These are phyloP conservation scores for Laticauda laticaudata DNA, from an alignment of 2,113 vertebrate genomes.

Conservation along the genomic window DNA sequence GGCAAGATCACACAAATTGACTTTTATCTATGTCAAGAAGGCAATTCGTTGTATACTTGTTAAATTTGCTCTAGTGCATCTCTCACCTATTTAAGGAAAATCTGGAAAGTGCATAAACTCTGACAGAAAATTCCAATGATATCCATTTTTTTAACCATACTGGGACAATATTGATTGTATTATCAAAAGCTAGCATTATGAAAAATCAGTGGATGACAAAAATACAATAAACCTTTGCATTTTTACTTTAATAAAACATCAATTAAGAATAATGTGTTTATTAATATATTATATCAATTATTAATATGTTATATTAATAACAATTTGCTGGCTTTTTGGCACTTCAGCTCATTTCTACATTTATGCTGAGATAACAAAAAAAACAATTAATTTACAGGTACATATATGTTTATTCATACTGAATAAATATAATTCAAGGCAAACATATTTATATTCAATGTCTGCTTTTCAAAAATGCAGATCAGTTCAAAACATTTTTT, in stretches of 20 bases:
- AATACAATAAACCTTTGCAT: background rate
- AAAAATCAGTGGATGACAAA: background rate
- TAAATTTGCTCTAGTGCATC: background rate
- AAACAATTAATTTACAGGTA: background rate
- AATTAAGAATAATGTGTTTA: background rate
- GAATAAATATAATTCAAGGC: background rate
- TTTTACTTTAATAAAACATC: background rate
- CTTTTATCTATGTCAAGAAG: background rate
- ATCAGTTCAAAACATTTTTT: background rate
- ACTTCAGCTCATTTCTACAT: background rate
- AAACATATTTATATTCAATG: background rate
- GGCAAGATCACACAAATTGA: background rate
- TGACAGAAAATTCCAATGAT: background rate
- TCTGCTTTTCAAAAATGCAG: background rate
- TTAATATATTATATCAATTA: no score
- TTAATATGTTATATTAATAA: background rate
- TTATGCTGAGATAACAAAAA: background rate
- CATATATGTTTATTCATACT: background rate
- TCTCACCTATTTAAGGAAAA: background rate
- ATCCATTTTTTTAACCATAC: background rate
- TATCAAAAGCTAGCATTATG: background rate
- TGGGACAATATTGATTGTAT: background rate
- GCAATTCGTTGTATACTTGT: background rate
- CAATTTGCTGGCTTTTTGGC: background rate
- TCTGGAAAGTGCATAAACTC: background rate